Base-by-base conservation (phyloP, 2,888 invertebrate genomes). In the Eupithecia pulchellata region DNA sequence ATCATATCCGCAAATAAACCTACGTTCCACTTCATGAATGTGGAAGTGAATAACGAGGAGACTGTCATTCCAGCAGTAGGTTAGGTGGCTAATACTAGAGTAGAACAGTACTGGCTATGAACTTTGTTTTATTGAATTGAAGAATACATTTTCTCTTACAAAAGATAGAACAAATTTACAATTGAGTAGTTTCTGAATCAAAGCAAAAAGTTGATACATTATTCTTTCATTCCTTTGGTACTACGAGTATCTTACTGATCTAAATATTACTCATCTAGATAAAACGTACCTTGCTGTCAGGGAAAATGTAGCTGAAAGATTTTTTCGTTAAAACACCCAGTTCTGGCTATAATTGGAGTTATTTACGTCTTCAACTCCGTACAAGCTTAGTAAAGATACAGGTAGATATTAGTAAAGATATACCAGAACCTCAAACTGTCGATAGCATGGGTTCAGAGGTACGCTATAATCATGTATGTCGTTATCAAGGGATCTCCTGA, bases 1-100 rank as follows among this genome's bases (percentile, higher is more conserved):
- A 72, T 72, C 72, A 72, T 72, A 72, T 72, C 72, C 69, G 72
- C 69, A 72, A 72, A 72, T 72, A 72, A 52, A 52, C 52, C 52
- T 58, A 55, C 69, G 69, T 61, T 66, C 66, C 39, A 72, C 69
- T 66, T 72, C 30, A 52, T 69, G 63, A 66, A 72, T 25, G 52
- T 52, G 52, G 72, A 72, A 72, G 69, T 72, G 52, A 52, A 69
- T 68, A 62, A 62, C 29, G 42, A 29, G 58, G 66, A 69, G 64
- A 66, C 72, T 64, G 66, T 69, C 72, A 69, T 69, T 57, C 57
- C 25, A 52, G 20, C 52, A 52, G 52, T 52, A 52, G 52, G 52
- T 52, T 52, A 52, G 29, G 27, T 57, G 29, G 29, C 17, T 29
- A 29, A 29, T 57, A 57, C 27, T 29, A 29, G 57, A 29, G 29